A percentile compares a stretch with the other conserved stretches of the same genome.
Evolutionary conservation across 1,140 invertebrate genomes (phyloP).

Genomic region (Platorchestia sp.): DNA sequence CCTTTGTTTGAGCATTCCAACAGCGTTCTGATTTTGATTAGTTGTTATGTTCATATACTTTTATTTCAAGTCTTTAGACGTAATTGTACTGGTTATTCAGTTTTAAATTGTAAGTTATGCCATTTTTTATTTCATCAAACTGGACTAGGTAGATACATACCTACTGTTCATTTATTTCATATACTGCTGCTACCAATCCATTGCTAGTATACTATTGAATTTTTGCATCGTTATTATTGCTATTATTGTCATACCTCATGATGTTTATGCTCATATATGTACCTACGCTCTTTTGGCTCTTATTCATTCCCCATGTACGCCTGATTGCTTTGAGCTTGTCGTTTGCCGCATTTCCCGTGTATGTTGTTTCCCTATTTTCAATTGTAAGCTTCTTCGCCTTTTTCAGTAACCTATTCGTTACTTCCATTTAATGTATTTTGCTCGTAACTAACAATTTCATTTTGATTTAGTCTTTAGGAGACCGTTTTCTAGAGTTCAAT

Average conservation of each 20-base stretch:
- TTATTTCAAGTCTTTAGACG: background rate
- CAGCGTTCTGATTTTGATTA: background rate
- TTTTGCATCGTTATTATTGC: background rate
- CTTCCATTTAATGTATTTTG: background rate
- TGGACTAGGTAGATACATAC: background rate
- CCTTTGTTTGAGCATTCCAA: background rate
- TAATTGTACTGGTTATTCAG: background rate
- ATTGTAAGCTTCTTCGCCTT: background rate
- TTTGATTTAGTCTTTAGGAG: background rate
- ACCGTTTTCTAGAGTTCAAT: background rate
- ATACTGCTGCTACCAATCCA: background rate
- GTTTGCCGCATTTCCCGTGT: background rate
- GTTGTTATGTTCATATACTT: background rate
- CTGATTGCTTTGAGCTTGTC: background rate
- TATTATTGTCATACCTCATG: background rate
- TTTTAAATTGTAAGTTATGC: background rate
- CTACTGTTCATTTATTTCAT: too few relatives aligned
- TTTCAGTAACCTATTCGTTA: background rate
- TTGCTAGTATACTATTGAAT: background rate
- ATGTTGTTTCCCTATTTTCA: background rate
- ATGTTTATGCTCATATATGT: background rate
- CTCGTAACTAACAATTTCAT: background rate
- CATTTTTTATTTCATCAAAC: background rate
- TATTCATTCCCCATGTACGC: background rate
- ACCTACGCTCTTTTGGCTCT: background rate